Evolutionary conservation across 2,797 vertebrate genomes (phyloP), one percentile per base, ranked within the genome.

Genomic region (Melanogrammus aeglefinus): DNA sequence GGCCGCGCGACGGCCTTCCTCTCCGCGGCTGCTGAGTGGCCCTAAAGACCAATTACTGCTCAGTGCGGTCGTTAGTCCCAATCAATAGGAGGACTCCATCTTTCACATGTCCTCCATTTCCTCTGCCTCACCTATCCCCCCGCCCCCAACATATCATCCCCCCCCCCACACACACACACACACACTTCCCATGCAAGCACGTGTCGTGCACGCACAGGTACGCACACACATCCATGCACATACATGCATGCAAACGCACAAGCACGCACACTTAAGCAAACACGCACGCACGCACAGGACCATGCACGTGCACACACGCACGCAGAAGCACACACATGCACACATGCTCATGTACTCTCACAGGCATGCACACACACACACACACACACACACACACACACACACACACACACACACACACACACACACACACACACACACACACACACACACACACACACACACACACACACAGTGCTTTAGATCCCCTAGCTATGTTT

Each of bases 41-140:
- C 72, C 84, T 85, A 81, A 82, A 84, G 73, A 63, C 76, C 31
- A 31, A 31, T 31, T 31, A 31, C 77, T 73, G n/a, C 41, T 21
- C 24, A 66, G 12, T 24, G 57, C n/a, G 76, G 77, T 75, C 72
- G 78, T 12, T 78, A 83, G 76, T 81, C 76, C 74, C 83, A 87
- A 87, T 87, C 85, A 80, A 86, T 84, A 77, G 66, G 81, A 78
- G 77, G 75, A 75, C 70, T 85, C 78, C 51, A 84, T 86, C 80
- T 82, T 85, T 79, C 83, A 80, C 76, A 78, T 81, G 77, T 75
- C 44, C 74, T 8, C 74, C 72, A 85, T 31, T 31, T 85, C 78
- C 77, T 72, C 79, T 82, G 85, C 74, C 81, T 85, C 35, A 83
- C 82, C 87, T 75, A 87, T 81, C 81, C 85, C 85, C 80, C 85